Base-by-base conservation (phyloP, 2,113 vertebrate genomes). In the Ornithorhynchus anatinus region DNA sequence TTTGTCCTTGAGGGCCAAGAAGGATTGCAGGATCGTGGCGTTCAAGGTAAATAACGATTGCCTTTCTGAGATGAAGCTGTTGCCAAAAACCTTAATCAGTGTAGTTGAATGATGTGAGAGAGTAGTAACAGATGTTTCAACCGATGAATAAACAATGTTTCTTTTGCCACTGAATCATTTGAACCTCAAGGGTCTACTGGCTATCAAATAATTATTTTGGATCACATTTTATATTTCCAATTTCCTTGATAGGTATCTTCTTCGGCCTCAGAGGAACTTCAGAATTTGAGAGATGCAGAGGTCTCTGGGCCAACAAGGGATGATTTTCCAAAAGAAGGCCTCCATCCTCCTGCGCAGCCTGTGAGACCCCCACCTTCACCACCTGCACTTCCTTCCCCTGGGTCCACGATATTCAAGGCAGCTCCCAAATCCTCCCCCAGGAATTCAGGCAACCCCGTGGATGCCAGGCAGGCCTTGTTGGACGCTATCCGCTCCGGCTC, bases 401-500 rank as follows among this genome's bases (percentile, higher is more conserved):
- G 31, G 2, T 53, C 80, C 44, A 40, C 60, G 7, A 5, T 47
- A 5, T 14, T 80, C 61, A 15, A 42, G 45, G 22, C 82, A 69
- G 60, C 74, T 27, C 27, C 79, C 43, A 81, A 65, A 23, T 59
- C 32, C 69, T 66, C 73, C 77, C 16, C 62, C 7, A 40, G 10
- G 3, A 59, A 84, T 37, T 17, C 84, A 67, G 54, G 60, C 36
- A 90, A 88, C 72, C 51, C 89, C 9, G 84, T 25, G 39, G 77
- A 91, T 6, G 88, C 94, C 53, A 91, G 96, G 59, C 91, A 95
- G 76, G 96, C 95, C 32, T 80, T 99, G 36, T 51, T 99, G 93
- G 96, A 98, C 19, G 96, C 96, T 27, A 99, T 99, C 73, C 96
- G 96, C 59, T 96, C 96, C 1, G 96, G 97, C 61, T 86, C 93